phyloP scores from a whole-genome alignment of 2,888 invertebrate species.

The Diplazon laetatorius region DNA sequence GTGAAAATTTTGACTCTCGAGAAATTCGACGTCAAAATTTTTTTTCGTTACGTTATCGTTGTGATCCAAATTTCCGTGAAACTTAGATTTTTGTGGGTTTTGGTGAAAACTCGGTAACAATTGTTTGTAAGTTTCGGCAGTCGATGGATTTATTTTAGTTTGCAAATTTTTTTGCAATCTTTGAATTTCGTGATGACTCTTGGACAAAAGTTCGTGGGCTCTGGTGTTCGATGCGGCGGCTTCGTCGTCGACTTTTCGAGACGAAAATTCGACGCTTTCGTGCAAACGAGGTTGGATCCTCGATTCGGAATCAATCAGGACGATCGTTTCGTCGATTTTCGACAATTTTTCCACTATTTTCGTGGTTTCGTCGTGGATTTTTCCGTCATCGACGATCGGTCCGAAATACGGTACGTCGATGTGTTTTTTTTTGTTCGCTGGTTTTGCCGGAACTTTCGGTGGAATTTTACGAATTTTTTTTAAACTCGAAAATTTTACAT shows the following conservation, averaged over 20 bases:
- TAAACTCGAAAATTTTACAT: constrained; percentile 32
- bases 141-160: constrained; percentile 75
- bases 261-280: constrained; percentile 20
- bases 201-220: constrained; percentile 71
- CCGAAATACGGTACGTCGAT: constrained; percentile 30
- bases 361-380: not conserved
- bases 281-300: not conserved
- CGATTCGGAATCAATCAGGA: not conserved
- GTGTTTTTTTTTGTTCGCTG: constrained; percentile 52
- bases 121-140: constrained; percentile 73
- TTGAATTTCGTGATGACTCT: constrained; percentile 74
- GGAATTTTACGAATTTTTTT: constrained; percentile 64
- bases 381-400: constrained; percentile 5
- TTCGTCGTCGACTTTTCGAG: not conserved
- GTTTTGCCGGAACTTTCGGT: constrained; percentile 67
- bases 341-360: not conserved
- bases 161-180: constrained; percentile 73
- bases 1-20: constrained; percentile 72
- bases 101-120: constrained; percentile 67
- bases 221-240: constrained; percentile 20
- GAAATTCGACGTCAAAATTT: constrained; percentile 74
- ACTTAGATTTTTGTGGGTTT: constrained; percentile 46
- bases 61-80: constrained; percentile 63
- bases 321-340: not conserved
- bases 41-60: constrained; percentile 68